Percentiles rank a stretch among this genome's conserved stretches.
These are phyloP conservation scores for Moxostoma hubbsi DNA, from an alignment of 2,797 vertebrate genomes.

Conservation along the genomic window DNA sequence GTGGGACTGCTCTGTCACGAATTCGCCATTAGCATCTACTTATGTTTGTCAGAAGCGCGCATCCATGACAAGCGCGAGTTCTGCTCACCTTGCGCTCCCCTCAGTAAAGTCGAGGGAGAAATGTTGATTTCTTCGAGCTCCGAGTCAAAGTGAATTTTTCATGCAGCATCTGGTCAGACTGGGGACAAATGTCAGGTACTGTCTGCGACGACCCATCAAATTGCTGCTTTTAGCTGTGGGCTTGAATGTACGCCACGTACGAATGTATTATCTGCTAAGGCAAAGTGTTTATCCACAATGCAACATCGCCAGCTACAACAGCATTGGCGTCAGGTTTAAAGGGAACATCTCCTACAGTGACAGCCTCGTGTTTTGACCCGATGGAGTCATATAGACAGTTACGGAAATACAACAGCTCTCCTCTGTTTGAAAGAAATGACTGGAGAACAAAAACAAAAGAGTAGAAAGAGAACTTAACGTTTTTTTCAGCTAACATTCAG, in stretches of 20 bases:
- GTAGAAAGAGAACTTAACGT: background rate
- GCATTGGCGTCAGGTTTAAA: background rate
- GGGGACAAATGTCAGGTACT: constrained; percentile 90
- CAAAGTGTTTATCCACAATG: constrained; percentile 58
- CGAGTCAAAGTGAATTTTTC: constrained; percentile 88
- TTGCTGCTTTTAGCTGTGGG: constrained; percentile 72
- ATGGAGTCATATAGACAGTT: constrained; percentile 79
- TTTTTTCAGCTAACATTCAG: background rate
- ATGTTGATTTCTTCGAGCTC: constrained; percentile 84
- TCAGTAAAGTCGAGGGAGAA: constrained; percentile 84
- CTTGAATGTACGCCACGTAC: constrained; percentile 48
- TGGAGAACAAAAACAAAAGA: background rate
- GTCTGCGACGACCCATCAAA: constrained; percentile 86
- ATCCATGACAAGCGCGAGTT: constrained; percentile 98
- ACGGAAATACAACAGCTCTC: constrained; percentile 79
- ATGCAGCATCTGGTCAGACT: constrained; percentile 89
- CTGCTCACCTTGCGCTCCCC: constrained; percentile 97
- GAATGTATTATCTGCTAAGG: background rate
- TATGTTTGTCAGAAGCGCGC: constrained; percentile 99
- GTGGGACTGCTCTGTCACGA: constrained; percentile 99
- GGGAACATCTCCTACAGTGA: constrained; percentile 40
- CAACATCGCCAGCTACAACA: constrained; percentile 64
- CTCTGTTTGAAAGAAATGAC: constrained; percentile 55
- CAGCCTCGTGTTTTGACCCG: constrained; percentile 75
- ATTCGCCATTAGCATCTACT: constrained; percentile 99